Evolutionary conservation across 2,797 vertebrate genomes (phyloP).

Genomic region (Melanotaenia boesemani): DNA sequence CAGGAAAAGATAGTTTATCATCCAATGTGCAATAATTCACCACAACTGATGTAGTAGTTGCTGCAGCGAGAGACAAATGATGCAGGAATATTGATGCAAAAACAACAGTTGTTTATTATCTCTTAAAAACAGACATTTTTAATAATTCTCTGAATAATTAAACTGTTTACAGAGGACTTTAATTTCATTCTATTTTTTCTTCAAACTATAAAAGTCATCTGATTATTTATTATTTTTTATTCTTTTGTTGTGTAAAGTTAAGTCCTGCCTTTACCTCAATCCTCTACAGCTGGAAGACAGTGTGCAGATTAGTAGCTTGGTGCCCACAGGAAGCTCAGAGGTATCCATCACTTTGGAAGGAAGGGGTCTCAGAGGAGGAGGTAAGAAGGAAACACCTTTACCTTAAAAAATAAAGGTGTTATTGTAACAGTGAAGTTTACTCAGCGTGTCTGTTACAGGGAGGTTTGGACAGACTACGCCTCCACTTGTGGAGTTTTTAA

Average conservation of each 20-base stretch:
- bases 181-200: background rate
- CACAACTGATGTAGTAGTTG: constrained; percentile 10
- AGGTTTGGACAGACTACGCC: constrained; percentile 98
- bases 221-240: background rate
- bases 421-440: constrained; percentile 12
- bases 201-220: background rate
- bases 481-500: constrained; percentile 97
- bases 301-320: constrained; percentile 84
- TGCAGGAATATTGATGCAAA: constrained; percentile 9
- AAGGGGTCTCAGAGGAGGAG: constrained; percentile 94
- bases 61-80: constrained; percentile 8
- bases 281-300: constrained; percentile 86
- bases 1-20: constrained; percentile 33
- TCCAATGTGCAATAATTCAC: constrained; percentile 41
- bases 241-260: background rate
- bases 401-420: background rate
- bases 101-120: constrained; percentile 3
- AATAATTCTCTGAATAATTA: background rate
- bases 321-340: constrained; percentile 80
- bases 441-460: constrained; percentile 80
- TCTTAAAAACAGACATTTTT: constrained; percentile 20
- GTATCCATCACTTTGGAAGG: constrained; percentile 90
- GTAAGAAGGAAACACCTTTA: constrained; percentile 75
- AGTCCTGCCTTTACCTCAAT: constrained; percentile 26
- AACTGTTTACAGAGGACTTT: no score